Conservation (phyloP, 2,888 invertebrate species). For the Aquatica leii region DNA sequence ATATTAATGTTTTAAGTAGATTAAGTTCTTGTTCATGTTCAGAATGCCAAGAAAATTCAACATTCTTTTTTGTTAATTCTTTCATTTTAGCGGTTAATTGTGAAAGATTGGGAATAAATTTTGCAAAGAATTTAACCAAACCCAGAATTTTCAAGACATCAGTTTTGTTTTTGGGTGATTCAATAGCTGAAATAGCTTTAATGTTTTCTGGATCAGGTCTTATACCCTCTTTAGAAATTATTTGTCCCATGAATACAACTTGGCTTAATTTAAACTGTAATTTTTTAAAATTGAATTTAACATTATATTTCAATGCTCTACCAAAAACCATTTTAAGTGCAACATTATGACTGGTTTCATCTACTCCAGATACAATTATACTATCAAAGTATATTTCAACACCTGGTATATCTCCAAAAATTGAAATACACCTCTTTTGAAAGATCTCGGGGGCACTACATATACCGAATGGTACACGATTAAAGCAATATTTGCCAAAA, state of each 20-base stretch:
- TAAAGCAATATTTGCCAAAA: too few relatives aligned
- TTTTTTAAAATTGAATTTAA: slow-evolving; percentile 42
- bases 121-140: slow-evolving; percentile 19
- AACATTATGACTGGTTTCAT: slow-evolving; percentile 37
- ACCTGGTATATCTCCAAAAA: slow-evolving; percentile 38
- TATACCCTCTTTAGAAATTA: slow-evolving; percentile 6
- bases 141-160: slow-evolving; percentile 17
- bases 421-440: slow-evolving; percentile 35
- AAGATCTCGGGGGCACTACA: slow-evolving; percentile 44
- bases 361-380: slow-evolving; percentile 37
- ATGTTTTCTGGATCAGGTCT: neutral
- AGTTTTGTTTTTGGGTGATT: neutral
- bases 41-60: slow-evolving; percentile 6
- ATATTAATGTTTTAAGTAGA: slow-evolving; percentile 27
- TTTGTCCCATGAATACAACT: slow-evolving; percentile 20
- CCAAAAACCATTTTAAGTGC: slow-evolving; percentile 23
- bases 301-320: slow-evolving; percentile 35
- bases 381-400: slow-evolving; percentile 21
- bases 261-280: slow-evolving; percentile 34
- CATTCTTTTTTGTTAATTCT: slow-evolving; percentile 19
- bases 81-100: neutral
- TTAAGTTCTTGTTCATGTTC: slow-evolving; percentile 30
- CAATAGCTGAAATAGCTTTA: too few relatives aligned
- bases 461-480: slow-evolving; percentile 46
- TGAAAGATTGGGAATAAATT: neutral